phyloP scores from a whole-genome alignment of 2,113 vertebrate species.

The Crotalus tigris region DNA sequence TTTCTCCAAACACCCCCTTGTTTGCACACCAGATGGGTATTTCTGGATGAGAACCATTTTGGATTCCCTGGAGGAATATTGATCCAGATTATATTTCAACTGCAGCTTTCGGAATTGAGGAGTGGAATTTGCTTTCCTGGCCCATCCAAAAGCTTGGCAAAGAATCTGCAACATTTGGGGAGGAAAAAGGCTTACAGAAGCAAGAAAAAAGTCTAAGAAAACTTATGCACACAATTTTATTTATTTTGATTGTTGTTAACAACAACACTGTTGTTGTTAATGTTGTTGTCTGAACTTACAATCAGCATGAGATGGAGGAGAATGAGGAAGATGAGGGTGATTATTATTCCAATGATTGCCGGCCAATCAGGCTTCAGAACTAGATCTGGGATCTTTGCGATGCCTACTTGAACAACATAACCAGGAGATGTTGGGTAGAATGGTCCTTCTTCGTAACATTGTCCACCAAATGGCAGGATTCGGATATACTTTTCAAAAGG shows the following conservation, averaged over 20 bases:
- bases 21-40: constrained; percentile 52
- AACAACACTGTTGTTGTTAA: fast-evolving
- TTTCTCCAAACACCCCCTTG: background rate
- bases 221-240: background rate
- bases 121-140: constrained; percentile 56
- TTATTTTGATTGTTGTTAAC: fast-evolving
- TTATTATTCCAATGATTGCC: constrained; percentile 65
- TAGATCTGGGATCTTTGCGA: constrained; percentile 65
- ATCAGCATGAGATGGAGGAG: constrained; percentile 68
- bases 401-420: constrained; percentile 78
- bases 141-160: constrained; percentile 77
- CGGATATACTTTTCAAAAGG: constrained; percentile 72
- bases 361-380: constrained; percentile 76
- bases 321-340: constrained; percentile 71
- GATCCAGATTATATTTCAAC: constrained; percentile 74
- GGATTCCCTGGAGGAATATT: constrained; percentile 76
- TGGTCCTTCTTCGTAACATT: constrained; percentile 78
- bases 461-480: constrained; percentile 77
- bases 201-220: background rate
- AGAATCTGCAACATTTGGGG: constrained; percentile 65
- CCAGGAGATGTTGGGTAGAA: constrained; percentile 77
- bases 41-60: constrained; percentile 64
- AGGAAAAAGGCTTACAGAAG: background rate
- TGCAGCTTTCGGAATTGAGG: constrained; percentile 74
- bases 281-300: constrained; percentile 60